Evolutionary conservation across 64 coral and sea anemone species (phyloP).

Genomic region (Exaiptasia diaphana): DNA sequence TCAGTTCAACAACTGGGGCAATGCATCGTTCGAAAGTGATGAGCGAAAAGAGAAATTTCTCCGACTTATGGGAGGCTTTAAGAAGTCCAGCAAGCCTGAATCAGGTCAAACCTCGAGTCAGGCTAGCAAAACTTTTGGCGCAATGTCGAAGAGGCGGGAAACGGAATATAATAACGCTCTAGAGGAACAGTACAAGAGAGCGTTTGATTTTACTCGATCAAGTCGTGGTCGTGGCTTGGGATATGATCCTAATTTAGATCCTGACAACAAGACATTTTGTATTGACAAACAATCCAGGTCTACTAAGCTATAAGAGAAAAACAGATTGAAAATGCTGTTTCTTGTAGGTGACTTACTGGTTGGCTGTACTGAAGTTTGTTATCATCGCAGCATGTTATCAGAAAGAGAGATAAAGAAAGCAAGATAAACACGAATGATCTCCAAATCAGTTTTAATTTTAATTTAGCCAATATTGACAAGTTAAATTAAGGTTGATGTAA

Average conservation of each 20-base stretch:
- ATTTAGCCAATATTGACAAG: no score
- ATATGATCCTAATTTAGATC: slow-evolving; percentile 48
- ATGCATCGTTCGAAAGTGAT: slow-evolving; percentile 21
- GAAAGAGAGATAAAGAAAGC: no score
- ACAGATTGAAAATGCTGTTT: no score
- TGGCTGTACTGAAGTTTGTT: no score
- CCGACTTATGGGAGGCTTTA: slow-evolving; percentile 57
- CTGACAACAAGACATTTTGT: slow-evolving; percentile 43
- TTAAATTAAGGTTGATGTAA: no score
- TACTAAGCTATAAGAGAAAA: slow-evolving; percentile 1
- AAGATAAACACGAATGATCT: no score
- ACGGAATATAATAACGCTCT: background rate
- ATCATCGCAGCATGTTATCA: no score
- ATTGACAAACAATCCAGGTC: slow-evolving; percentile 46
- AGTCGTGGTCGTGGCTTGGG: slow-evolving; percentile 36
- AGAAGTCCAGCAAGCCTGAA: background rate
- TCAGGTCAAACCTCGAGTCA: background rate
- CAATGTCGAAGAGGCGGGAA: slow-evolving; percentile 29
- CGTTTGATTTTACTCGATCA: slow-evolving; percentile 17
- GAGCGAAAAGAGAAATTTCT: slow-evolving; percentile 50
- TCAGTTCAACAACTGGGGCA: slow-evolving; percentile 45
- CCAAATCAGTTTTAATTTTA: no score
- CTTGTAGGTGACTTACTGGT: no score
- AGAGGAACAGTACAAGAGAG: slow-evolving; percentile 42
- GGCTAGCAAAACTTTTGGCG: slow-evolving; percentile 2